These are phyloP conservation scores for Drosophila pseudoananassae DNA, from an alignment of 1,140 invertebrate species.

Conservation along the genomic window DNA sequence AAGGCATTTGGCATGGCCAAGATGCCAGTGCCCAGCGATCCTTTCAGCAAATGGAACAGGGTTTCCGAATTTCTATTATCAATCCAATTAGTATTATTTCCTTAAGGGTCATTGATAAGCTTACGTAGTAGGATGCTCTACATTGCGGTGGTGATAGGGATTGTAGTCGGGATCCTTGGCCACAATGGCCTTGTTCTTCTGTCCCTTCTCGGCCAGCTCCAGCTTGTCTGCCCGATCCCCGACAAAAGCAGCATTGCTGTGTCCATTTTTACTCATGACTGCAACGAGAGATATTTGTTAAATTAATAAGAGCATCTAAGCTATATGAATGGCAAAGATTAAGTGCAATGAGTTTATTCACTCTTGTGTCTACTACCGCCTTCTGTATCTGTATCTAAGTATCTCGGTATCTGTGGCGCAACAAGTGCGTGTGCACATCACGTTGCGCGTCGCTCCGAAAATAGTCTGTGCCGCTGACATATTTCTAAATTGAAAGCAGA, in stretches of 20 bases:
- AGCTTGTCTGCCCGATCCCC: conserved; percentile 77
- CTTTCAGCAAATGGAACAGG: conserved; percentile 92
- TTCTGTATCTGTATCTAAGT: conserved; percentile 4
- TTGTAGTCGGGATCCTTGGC: conserved; percentile 85
- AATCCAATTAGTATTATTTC: not conserved
- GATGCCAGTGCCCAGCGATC: conserved; percentile 95
- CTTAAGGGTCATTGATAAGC: conserved; percentile 51
- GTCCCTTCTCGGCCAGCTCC: conserved; percentile 85
- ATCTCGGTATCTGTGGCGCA: conserved; percentile 23
- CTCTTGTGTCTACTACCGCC: not conserved
- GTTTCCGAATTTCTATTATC: conserved; percentile 89
- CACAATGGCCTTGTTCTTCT: conserved; percentile 73
- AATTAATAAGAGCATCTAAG: not conserved
- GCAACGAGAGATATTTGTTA: not conserved
- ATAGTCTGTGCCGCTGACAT: conserved; percentile 65
- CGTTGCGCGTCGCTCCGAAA: conserved; percentile 43
- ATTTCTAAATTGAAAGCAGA: conserved; percentile 77
- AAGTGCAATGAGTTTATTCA: not conserved
- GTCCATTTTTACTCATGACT: conserved; percentile 82
- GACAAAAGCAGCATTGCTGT: conserved; percentile 76
- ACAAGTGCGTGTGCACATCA: conserved; percentile 55
- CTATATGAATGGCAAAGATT: not conserved
- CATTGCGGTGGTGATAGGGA: conserved; percentile 87
- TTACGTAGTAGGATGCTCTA: conserved; percentile 90
- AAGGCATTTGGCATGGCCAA: conserved; percentile 95